Percentiles rank a stretch among this genome's conserved stretches.
Evolutionary conservation across 2,113 vertebrate genomes (phyloP).

Genomic region (Thamnaconus septentrionalis): DNA sequence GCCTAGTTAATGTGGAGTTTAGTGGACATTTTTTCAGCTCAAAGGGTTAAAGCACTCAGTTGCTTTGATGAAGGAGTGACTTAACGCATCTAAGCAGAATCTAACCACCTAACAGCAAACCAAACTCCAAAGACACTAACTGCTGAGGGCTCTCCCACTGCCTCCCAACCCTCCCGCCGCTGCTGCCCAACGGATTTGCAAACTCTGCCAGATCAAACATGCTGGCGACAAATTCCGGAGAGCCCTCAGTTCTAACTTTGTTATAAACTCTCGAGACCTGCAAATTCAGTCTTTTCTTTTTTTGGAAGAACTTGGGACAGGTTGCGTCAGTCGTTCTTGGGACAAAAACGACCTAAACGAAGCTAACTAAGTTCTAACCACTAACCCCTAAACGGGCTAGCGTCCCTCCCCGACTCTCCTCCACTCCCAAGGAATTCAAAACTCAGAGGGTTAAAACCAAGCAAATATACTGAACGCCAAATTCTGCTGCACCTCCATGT

Average conservation of each 20-base stretch:
- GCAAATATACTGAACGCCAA: slow-evolving; percentile 49
- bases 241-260: slow-evolving; percentile 77
- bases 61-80: slow-evolving; percentile 42
- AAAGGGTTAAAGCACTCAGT: slow-evolving; percentile 75
- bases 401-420: background rate
- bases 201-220: slow-evolving; percentile 1
- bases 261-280: slow-evolving; percentile 62
- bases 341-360: slow-evolving; percentile 41
- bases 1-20: slow-evolving; percentile 24
- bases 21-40: slow-evolving; percentile 59
- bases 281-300: slow-evolving; percentile 39
- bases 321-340: slow-evolving; percentile 25
- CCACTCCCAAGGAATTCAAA: slow-evolving; percentile 42
- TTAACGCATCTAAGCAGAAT: slow-evolving; percentile 62
- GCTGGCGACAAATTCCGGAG: slow-evolving; percentile 36
- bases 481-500: slow-evolving; percentile 17
- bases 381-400: slow-evolving; percentile 38
- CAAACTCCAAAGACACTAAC: slow-evolving; percentile 72
- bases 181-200: background rate
- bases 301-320: slow-evolving; percentile 70
- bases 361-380: slow-evolving; percentile 64
- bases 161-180: background rate
- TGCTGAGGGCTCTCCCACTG: slow-evolving; percentile 66
- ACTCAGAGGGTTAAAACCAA: slow-evolving; percentile 87
- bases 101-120: slow-evolving; percentile 77